phyloP scores from a whole-genome alignment of 2,797 vertebrate genomes.

The Premnoplex brunnescens region DNA sequence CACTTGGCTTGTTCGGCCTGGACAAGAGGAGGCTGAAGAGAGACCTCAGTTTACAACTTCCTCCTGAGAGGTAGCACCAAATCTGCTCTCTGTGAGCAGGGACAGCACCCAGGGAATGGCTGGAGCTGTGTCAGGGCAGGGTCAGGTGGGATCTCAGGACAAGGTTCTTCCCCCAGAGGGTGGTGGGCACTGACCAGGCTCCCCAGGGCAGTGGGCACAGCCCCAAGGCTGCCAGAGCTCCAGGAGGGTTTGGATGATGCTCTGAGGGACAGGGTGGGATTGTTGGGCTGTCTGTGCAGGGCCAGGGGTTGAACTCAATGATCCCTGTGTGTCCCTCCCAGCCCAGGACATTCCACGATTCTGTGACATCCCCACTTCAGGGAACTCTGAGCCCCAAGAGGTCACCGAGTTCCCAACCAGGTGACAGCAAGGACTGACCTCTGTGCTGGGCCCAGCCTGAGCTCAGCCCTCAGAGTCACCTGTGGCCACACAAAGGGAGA shows the following conservation, averaged over 20 bases:
- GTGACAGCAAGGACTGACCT: background rate
- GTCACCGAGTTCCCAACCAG: background rate
- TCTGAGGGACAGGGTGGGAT: background rate
- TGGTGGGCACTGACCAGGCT: background rate
- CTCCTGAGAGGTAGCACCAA: background rate
- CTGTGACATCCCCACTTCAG: background rate
- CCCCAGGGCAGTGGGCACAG: rapidly evolving
- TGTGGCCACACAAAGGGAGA: background rate
- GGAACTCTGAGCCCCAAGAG: background rate
- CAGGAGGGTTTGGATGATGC: rapidly evolving
- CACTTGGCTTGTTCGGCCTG: background rate
- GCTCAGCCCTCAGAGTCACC: background rate
- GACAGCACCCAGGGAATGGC: background rate
- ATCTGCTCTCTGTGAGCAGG: background rate
- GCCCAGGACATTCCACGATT: background rate
- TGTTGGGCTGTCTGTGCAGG: background rate
- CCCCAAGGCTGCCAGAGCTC: background rate
- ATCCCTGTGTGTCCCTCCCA: background rate
- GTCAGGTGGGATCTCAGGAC: background rate
- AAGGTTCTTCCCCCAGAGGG: background rate
- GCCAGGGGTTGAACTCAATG: rapidly evolving
- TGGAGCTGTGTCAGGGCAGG: background rate
- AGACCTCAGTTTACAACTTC: background rate
- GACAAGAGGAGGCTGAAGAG: background rate
- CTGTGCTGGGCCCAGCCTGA: background rate